Percentiles rank a stretch among this genome's conserved stretches.
Conservation (phyloP, 2,113 vertebrate genomes). For the Cyrtonyx montezumae region DNA sequence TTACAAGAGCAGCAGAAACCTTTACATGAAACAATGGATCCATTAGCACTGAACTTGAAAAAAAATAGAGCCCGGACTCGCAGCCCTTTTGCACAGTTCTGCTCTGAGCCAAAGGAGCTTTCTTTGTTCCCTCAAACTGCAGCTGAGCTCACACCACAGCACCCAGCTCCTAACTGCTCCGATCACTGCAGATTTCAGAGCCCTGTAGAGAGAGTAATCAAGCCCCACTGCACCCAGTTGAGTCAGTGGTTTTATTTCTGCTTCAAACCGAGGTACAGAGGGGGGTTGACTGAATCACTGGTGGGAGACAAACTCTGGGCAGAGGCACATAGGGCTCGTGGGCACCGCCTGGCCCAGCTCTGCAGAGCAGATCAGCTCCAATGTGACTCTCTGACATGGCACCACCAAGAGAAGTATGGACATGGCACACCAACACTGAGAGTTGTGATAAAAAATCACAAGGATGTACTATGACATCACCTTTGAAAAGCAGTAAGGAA, state of each 20-base stretch:
- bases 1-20: not conserved
- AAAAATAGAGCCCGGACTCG: not conserved
- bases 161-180: not conserved
- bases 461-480: accelerated
- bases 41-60: slow-evolving; percentile 25
- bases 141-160: not conserved
- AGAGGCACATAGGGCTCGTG: not conserved
- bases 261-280: not conserved
- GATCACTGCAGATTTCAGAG: not conserved
- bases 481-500: not conserved
- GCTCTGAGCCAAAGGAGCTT: not conserved
- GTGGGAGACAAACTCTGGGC: not conserved
- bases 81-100: not conserved
- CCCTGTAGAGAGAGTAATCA: not conserved
- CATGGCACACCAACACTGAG: not conserved
- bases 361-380: not conserved
- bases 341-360: not conserved
- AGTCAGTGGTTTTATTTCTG: not conserved
- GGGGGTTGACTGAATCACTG: not conserved
- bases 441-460: accelerated
- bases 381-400: not conserved
- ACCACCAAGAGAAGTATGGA: not conserved
- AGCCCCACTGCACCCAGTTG: not conserved
- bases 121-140: not conserved
- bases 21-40: slow-evolving; percentile 37